Base-by-base conservation (phyloP, 2,113 vertebrate genomes). In the Noturus placidus region DNA sequence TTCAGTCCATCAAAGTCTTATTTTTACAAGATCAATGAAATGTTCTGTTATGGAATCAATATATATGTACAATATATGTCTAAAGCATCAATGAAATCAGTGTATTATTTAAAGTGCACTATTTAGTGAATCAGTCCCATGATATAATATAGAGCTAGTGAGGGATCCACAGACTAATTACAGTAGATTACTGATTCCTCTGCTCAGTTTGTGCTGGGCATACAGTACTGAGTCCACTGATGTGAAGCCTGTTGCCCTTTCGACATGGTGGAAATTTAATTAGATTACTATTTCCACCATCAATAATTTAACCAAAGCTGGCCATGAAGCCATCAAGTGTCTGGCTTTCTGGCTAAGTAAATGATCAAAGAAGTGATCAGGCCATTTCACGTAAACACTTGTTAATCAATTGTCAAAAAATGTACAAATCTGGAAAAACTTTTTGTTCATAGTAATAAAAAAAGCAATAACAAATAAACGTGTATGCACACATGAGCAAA, bases 231-330 rank as follows among this genome's bases (percentile, higher is more conserved):
- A 85, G 69, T 84, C 88, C 86, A 46, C n/a, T 89, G 88, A 89
- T 92, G 88, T 90, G 90, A 91, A 87, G 89, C 86, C 89, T 94
- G 94, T 94, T 96, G 92, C 93, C 93, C 94, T 96, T 96, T 96
- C 95, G 94, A 92, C 92, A 95, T 94, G 92, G 95, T 96, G 96
- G 96, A 97, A 97, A 98, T 96, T 96, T 97, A 96, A 97, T 97
- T 97, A 95, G 95, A 95, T 93, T 95, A 84, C 91, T 94, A 96
- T 97, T 98, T 97, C 96, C 96, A 96, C 91, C 94, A 97, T 97
- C 86, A 97, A 97, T 98, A 96, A 97, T 99, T 97, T 95, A 98
- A 94, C 95, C 76, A 88, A 67, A 76, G 72, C 38, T 27, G 77
- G 81, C 56, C 82, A 88, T 80, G 35, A n/a, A 81, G 79, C 80